phyloP scores from a whole-genome alignment of 2,113 vertebrate genomes.

The Alligator mississippiensis region DNA sequence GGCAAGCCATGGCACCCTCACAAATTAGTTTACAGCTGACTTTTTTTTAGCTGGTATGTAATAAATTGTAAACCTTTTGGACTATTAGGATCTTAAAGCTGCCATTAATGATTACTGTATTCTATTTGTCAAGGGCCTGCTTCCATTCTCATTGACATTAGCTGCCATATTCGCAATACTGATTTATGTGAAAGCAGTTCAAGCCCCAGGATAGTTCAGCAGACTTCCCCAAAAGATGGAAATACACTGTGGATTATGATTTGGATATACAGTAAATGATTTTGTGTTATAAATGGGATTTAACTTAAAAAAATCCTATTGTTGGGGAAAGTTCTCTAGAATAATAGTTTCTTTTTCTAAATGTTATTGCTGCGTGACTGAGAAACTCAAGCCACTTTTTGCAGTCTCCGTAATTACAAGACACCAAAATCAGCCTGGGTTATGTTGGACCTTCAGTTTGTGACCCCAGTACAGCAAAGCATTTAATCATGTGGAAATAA shows the following conservation, averaged over 20 bases:
- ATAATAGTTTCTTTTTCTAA: background rate
- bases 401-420: too few relatives aligned
- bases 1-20: background rate
- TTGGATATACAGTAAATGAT: background rate
- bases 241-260: background rate
- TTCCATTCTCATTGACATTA: background rate
- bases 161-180: background rate
- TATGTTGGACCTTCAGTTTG: background rate
- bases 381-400: background rate
- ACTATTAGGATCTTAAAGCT: background rate
- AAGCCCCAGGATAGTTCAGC: background rate
- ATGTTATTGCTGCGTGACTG: background rate
- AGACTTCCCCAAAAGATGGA: background rate
- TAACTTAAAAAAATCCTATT: background rate
- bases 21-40: background rate
- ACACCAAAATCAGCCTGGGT: accelerated
- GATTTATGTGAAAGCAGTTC: background rate
- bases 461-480: background rate
- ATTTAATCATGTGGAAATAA: background rate
- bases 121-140: background rate
- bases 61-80: background rate
- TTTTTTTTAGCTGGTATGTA: background rate
- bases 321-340: background rate
- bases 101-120: background rate
- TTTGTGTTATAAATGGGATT: background rate